Base-by-base conservation (phyloP, 2,888 invertebrate genomes). In the Pseudococcus viburni region DNA sequence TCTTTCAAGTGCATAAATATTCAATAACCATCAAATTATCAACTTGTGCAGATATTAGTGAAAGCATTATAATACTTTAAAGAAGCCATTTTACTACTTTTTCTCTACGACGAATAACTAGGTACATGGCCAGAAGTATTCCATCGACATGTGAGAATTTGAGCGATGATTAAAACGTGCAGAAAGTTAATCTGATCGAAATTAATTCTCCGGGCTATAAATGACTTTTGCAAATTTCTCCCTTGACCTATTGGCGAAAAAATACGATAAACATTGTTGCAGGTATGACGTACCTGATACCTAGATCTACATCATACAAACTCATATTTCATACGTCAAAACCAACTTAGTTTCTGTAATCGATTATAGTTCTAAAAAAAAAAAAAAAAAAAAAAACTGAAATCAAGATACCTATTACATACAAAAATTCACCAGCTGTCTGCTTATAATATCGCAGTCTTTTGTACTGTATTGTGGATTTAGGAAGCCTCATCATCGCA, bases 121-220 rank as follows among this genome's bases (percentile, higher is more conserved):
- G 9, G 12, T 46, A 59, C 64, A 22, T 64, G 22, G 64, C 3
- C 22, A 64, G 15, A 19, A 64, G 64, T 64, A 64, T 64, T 22
- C 64, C 22, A 22, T 64, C 22, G 19, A 22, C 64, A 55, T n/a
- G 19, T 59, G 59, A 59, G 59, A 64, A 64, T 64, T 64, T 64
- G 19, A 7, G 22, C 22, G 64, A 64, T 64, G 19, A 64, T 64
- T 64, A 64, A 64, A 64, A 12, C 11, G 12, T 64, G 64, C 64
- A 64, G 64, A 64, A 64, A 64, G 64, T 64, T 64, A 64, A 64
- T 64, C 64, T 15, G 64, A 64, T 64, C 22, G 64, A 64, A 64
- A 64, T 8, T 22, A 59, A 64, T 22, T 64, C 64, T 0, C 22
- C 19, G 22, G 64, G 64, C 64, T 22, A 64, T 64, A 64, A n/a